Evolutionary conservation across 1,140 invertebrate species (phyloP), one percentile per base, ranked within the genome.

Genomic region (Pseudomyrmex gracilis): DNA sequence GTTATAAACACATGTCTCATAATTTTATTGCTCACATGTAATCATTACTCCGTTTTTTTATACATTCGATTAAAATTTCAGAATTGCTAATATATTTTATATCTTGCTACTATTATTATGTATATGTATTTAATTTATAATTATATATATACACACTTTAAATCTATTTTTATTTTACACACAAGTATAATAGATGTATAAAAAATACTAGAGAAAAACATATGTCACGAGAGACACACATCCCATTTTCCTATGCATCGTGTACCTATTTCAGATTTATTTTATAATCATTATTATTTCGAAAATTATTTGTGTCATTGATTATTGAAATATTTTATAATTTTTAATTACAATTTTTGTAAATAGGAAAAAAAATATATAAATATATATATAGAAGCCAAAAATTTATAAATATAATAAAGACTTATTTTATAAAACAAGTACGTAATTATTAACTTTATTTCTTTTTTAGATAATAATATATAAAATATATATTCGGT

Each of bases 261-360:
- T 76, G 34, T 43, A 51, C 34, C 17, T 49, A 34, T 12, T 51
- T 63, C 20, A 74, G 22, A 64, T 64, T 63, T 24, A 1, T 53
- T 64, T 1, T 20, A 12, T n/a, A 64, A 64, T 64, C 17, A 2
- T 47, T 74, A 34, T 34, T 34, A 34, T 34, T 34, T 34, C 5
- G 34, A 34, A 34, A 34, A 34, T 34, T 34, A 34, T 34, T 34
- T 34, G 34, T 74, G 17, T 49, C 7, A 74, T 20, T 43, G 2
- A 17, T 53, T 66, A 67, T 22, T 66, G 7, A 17, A 66, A 51
- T 15, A 15, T 77, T 67, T 67, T 77, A 67, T 67, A 66, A 77
- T 66, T 63, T 34, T 67, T 66, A 17, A 7, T 64, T 77, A 67
- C 13, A 5, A 34, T 7, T 55, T 77, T 77, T 77, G 34, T 76